phyloP scores from a whole-genome alignment of 2,797 vertebrate genomes.

The Tapirus indicus region DNA sequence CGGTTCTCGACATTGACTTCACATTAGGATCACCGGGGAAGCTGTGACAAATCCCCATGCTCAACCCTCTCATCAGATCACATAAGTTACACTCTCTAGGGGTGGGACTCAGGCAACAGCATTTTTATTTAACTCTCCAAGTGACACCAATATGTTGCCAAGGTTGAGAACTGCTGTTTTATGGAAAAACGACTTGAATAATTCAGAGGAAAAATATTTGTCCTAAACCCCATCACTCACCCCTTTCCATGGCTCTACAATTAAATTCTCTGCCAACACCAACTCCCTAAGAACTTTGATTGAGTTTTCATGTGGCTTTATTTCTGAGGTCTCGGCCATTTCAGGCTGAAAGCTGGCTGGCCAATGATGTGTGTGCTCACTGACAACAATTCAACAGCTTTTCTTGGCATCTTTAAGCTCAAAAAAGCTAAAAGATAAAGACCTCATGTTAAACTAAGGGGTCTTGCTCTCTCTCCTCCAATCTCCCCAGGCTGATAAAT shows the following conservation, averaged over 20 bases:
- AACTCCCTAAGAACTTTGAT: neutral
- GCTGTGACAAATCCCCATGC: neutral
- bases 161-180: constrained; percentile 10
- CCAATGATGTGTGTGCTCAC: neutral
- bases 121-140: neutral
- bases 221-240: neutral
- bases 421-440: constrained; percentile 73
- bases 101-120: neutral
- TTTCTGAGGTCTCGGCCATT: neutral
- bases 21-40: neutral
- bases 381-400: constrained; percentile 6
- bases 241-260: neutral
- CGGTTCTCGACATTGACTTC: neutral
- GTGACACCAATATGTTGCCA: neutral
- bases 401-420: constrained; percentile 28
- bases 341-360: neutral
- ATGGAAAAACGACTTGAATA: neutral
- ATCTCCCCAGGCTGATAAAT: constrained; percentile 84
- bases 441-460: constrained; percentile 76
- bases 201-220: neutral
- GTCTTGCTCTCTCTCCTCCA: constrained; percentile 78
- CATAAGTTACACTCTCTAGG: neutral
- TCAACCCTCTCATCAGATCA: neutral
- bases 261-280: neutral
- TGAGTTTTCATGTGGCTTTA: neutral